A percentile compares a stretch with the other conserved stretches of the same genome.
Conservation (phyloP, 2,113 vertebrate species). For the Desmodus rotundus region DNA sequence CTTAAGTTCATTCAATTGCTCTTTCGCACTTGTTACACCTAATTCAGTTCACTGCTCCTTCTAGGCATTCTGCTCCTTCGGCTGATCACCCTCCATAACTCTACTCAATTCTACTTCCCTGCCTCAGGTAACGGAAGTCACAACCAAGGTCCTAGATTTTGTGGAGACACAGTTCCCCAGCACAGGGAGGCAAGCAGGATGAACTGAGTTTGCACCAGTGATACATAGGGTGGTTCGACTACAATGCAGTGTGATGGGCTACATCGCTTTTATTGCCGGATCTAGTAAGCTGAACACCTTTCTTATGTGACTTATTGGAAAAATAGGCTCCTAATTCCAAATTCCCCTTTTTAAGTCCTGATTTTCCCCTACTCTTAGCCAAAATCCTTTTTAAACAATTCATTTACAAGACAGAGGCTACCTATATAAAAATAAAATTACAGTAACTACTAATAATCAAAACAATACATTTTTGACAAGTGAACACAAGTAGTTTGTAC, state of each 20-base stretch:
- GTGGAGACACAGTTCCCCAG: not conserved
- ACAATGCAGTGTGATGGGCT: not conserved
- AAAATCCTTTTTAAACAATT: constrained; percentile 20
- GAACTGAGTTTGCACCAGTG: not conserved
- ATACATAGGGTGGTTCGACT: not conserved
- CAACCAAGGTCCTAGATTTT: not conserved
- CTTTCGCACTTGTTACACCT: not conserved
- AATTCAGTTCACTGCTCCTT: not conserved
- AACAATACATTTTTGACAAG: constrained; percentile 34
- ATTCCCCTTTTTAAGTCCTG: not conserved
- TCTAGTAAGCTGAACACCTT: not conserved
- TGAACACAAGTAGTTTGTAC: not conserved
- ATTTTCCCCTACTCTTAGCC: not conserved
- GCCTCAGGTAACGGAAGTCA: not conserved
- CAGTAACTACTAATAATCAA: not conserved
- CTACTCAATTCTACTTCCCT: not conserved
- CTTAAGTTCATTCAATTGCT: not conserved
- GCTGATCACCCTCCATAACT: not conserved
- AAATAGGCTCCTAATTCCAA: constrained; percentile 10
- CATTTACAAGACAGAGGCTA: not conserved
- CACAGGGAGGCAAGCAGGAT: not conserved
- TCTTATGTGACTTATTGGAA: not conserved
- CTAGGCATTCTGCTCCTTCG: not conserved
- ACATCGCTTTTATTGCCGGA: constrained; percentile 2
- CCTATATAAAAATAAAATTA: constrained; percentile 10